These are phyloP conservation scores for Crematogaster levior DNA, from an alignment of 2,888 invertebrate species.

Conservation along the genomic window DNA sequence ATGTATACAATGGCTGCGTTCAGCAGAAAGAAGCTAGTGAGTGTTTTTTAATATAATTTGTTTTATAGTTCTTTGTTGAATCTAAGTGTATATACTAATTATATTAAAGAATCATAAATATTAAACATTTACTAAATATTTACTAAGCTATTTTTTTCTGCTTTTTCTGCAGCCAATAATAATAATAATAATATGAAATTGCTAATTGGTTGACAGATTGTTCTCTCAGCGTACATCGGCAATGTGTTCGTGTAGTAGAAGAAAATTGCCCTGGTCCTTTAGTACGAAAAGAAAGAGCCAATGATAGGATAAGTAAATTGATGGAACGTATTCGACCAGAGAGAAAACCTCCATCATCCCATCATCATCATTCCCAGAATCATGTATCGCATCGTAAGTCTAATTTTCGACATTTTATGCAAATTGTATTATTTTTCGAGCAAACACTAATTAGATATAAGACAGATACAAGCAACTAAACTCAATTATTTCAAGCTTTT, in stretches of 20 bases:
- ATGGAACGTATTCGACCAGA: slow-evolving; percentile 89
- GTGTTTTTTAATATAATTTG: too few relatives aligned
- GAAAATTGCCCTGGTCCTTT: slow-evolving; percentile 93
- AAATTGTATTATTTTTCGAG: not conserved
- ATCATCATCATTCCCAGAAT: slow-evolving; percentile 80
- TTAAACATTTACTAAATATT: too few relatives aligned
- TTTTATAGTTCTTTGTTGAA: too few relatives aligned
- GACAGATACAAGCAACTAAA: not conserved
- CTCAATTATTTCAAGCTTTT: not conserved
- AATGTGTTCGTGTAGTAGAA: slow-evolving; percentile 92
- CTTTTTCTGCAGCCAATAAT: not conserved
- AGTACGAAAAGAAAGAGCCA: slow-evolving; percentile 88
- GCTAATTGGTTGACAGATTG: slow-evolving; percentile 89
- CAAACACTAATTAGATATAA: not conserved
- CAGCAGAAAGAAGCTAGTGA: too few relatives aligned
- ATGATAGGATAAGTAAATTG: slow-evolving; percentile 91
- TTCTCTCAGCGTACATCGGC: slow-evolving; percentile 94
- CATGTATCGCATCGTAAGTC: slow-evolving; percentile 79
- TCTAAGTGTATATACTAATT: too few relatives aligned
- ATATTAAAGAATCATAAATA: too few relatives aligned
- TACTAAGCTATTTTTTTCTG: not conserved
- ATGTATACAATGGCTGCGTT: too few relatives aligned
- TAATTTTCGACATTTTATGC: slow-evolving; percentile 3
- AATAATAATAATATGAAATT: not conserved
- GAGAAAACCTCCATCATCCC: slow-evolving; percentile 86